Evolutionary conservation across 2,113 vertebrate species (phyloP).

Genomic region (Oxyruncus cristatus): DNA sequence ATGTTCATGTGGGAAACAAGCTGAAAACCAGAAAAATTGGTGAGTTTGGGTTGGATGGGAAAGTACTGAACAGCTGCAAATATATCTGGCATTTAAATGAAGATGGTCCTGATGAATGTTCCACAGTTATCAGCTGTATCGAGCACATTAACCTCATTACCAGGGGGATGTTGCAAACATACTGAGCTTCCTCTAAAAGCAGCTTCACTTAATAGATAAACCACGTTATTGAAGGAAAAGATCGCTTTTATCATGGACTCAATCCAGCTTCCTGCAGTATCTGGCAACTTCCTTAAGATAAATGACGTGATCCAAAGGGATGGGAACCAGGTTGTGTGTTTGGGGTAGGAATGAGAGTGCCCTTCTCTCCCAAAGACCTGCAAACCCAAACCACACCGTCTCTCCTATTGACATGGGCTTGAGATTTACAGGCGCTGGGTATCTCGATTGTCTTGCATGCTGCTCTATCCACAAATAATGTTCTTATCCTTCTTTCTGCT

Average conservation of each 20-base stretch:
- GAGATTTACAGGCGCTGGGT: background rate
- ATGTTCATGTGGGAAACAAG: background rate
- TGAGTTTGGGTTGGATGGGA: background rate
- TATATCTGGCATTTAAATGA: background rate
- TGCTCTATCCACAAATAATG: background rate
- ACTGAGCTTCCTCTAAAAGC: background rate
- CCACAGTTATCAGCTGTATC: background rate
- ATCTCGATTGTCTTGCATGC: background rate
- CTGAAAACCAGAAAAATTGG: background rate
- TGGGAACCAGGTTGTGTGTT: accelerated
- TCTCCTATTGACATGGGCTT: background rate
- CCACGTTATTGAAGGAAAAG: constrained; percentile 29
- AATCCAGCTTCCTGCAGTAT: constrained; percentile 16
- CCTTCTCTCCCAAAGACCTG: background rate
- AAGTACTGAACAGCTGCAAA: background rate
- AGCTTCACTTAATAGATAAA: constrained; percentile 25
- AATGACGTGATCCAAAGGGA: background rate
- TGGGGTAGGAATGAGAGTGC: background rate
- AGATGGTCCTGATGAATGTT: background rate
- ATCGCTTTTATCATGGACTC: background rate
- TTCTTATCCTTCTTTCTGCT: background rate
- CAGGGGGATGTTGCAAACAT: background rate
- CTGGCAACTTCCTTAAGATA: constrained; percentile 30
- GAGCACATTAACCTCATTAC: background rate
- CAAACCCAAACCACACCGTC: background rate